Evolutionary conservation across 2,888 invertebrate genomes (phyloP).

Genomic region (Plutella xylostella): DNA sequence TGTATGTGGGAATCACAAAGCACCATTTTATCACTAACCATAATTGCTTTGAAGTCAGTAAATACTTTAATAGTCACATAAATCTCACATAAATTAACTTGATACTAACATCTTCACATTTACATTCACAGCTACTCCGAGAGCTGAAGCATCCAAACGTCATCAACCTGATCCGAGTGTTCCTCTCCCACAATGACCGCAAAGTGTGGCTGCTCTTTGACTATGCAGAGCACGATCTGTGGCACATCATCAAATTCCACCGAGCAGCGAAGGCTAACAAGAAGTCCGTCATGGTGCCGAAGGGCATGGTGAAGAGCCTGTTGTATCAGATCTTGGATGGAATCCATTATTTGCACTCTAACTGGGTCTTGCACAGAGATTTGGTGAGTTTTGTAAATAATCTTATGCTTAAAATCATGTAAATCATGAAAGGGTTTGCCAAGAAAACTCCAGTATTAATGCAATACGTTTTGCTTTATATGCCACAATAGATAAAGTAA

Average conservation of each 20-base stretch:
- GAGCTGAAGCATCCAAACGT: conserved; percentile 98
- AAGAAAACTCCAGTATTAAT: no score
- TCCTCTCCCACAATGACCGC: conserved; percentile 94
- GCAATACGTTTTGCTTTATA: no score
- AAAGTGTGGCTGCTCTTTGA: conserved; percentile 98
- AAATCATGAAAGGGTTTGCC: no score
- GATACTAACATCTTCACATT: conserved; percentile 3
- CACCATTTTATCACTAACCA: no score
- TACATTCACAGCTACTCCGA: conserved; percentile 80
- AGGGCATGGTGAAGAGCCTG: conserved; percentile 97
- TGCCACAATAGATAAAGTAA: no score
- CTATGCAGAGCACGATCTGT: conserved; percentile 98
- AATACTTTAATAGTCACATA: no score
- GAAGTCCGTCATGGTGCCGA: conserved; percentile 94
- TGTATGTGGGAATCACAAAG: no score
- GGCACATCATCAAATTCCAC: conserved; percentile 99
- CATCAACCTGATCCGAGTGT: conserved; percentile 95
- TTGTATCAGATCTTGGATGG: conserved; percentile 98
- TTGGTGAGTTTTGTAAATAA: conserved; percentile 78
- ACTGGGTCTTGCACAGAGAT: conserved; percentile 99
- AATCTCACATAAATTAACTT: no score
- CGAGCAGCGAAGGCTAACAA: conserved; percentile 97
- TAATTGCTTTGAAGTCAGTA: no score
- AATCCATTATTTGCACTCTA: conserved; percentile 98
- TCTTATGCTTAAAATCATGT: no score